A percentile compares a stretch with the other conserved stretches of the same genome.
Evolutionary conservation across 35 echinoderm and acorn worm genomes (phyloP).

Genomic region (Chiridota heheva): DNA sequence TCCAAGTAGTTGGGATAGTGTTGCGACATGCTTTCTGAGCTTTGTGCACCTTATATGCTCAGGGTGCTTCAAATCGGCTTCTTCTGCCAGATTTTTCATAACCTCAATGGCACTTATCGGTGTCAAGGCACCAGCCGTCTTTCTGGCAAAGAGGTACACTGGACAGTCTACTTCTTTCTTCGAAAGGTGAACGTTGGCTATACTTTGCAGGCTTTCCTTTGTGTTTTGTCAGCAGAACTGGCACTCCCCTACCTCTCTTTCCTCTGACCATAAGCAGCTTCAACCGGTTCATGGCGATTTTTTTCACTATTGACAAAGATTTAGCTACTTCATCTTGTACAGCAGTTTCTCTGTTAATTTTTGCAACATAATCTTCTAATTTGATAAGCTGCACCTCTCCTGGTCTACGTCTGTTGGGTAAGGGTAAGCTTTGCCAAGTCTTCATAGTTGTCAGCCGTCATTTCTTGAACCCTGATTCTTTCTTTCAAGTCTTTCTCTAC

Average conservation of each 20-base stretch:
- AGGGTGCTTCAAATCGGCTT: slow-evolving; percentile 2
- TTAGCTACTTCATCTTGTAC: no score
- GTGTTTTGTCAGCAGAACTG: no score
- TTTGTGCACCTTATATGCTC: not conserved
- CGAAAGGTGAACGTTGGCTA: no score
- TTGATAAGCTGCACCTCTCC: not conserved
- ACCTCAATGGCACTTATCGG: not conserved
- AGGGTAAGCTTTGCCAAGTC: not conserved
- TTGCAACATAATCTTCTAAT: not conserved
- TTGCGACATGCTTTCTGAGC: no score
- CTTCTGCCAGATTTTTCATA: not conserved
- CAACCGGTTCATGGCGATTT: no score
- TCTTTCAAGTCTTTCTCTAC: not conserved
- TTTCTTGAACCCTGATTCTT: not conserved
- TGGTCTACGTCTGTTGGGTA: not conserved
- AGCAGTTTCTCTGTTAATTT: slow-evolving; percentile 3
- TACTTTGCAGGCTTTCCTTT: no score
- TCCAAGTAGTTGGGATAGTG: no score
- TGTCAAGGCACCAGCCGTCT: not conserved
- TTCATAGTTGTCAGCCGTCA: not conserved
- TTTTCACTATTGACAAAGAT: no score
- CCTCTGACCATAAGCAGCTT: no score
- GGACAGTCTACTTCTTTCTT: no score
- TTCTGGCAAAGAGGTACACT: slow-evolving; percentile 10
- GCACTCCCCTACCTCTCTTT: no score